Evolutionary conservation across 2,888 invertebrate species (phyloP), one percentile per base, ranked within the genome.

Genomic region (Eupithecia tripunctaria): DNA sequence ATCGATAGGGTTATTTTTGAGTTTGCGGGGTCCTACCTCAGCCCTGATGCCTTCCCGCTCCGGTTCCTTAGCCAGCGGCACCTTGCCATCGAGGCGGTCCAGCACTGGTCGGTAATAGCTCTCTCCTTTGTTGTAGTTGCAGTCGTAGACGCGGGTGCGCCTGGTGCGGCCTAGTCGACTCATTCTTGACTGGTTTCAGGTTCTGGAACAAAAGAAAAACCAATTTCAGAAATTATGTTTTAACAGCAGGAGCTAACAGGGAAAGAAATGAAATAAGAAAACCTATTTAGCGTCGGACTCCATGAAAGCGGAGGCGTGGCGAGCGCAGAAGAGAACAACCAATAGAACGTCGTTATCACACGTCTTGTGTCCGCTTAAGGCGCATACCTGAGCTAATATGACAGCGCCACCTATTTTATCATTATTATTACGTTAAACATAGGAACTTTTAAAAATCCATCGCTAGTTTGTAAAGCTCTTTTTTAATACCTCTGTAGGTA

Each of bases 111-210:
- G 96, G 94, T 98, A 98, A 88, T 97, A 97, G 84, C 96, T 97
- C 91, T 97, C 97, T 71, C 97, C 97, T 86, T 97, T 96, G 91
- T 97, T 96, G 93, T 97, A 97, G 90, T 97, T 98, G 89, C 97
- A 97, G 86, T 97, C 97, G 88, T 98, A 98, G 84, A 98, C 96
- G 89, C 96, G 96, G 38, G 97, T 97, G 86, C 97, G 96, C 83
- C 97, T 95, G 79, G 97, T 96, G 88, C 97, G 83, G 68, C 92
- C 92, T 76, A 93, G 75, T 66, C 94, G 93, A 84, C 94, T 94
- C 94, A 94, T 93, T 51, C 78, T 88, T 77, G 10, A 56, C 73
- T 68, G 29, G 29, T 43, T 64, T 15, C 51, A 47, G n/a, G 25
- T 21, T 59, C 67, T 74, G 64, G 32, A 74, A 74, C 21, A 25